Evolutionary conservation across 1,140 invertebrate species (phyloP), one percentile per base, ranked within the genome.

Genomic region (Bombus sylvicola): DNA sequence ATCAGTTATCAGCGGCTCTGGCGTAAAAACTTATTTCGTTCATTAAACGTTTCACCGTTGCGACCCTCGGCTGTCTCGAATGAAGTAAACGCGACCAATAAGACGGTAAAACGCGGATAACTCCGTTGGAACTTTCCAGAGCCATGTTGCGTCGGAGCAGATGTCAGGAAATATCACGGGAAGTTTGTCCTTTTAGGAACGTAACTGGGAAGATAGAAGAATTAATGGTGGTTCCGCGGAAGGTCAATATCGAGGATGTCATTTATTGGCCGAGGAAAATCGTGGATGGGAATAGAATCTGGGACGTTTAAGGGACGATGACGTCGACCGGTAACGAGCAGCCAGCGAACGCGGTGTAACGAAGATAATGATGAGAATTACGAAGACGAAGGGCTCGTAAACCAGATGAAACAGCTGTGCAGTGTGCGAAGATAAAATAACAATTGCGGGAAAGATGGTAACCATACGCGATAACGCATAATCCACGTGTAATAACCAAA

Each of bases 181-280:
- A 31, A 77, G 34, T n/a, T 39, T 77, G 8, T 31, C 31, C 10
- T 64, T 77, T 28, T 25, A 3, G 34, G 15, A 12, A 5, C 13
- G 18, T 10, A 28, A 2, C 12, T 31, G 13, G 13, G 6, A 13
- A 28, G 12, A 76, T 28, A 28, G 34, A 53, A 59, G 47, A 57
- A 37, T 77, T 62, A 77, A 77, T 77, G 25, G 75, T 2, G 53
- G 75, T 28, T 62, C 37, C 37, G 18, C 34, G 9, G 53, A 77
- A 62, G 57, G 75, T 77, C 75, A 41, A 62, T 62, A 77, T 77
- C 39, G 57, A 41, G 34, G 28, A 64, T 64, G 75, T 64, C 57
- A 12, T 64, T 62, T 77, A 64, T 64, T 31, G 57, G 28, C 12
- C 28, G 37, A n/a, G 28, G 41, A 39, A 41, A 31, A 22, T 62